Conservation (phyloP, 2,888 invertebrate species). For the Dryomyza anilis region DNA sequence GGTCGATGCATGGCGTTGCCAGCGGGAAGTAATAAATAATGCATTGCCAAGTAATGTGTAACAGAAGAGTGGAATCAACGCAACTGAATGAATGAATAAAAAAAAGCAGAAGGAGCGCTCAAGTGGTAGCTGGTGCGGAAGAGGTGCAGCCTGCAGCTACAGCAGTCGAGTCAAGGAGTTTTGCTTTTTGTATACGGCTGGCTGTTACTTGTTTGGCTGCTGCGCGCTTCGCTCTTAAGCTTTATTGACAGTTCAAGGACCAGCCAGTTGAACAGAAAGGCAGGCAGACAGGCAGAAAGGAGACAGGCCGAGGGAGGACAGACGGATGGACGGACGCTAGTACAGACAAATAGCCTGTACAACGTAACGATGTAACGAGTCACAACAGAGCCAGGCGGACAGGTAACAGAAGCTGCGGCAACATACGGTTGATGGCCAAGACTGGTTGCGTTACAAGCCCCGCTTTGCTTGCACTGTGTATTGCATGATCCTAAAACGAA, state of each 20-base stretch:
- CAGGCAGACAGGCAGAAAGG: too few species aligned
- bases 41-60: constrained; percentile 38
- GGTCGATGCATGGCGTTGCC: constrained; percentile 34
- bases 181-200: not conserved
- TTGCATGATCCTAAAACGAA: too few species aligned
- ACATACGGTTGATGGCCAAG: constrained; percentile 18
- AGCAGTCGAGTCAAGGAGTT: constrained; percentile 2
- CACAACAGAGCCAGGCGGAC: constrained; percentile 22
- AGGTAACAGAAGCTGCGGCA: constrained; percentile 13
- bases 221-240: constrained; percentile 30
- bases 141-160: constrained; percentile 1
- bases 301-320: too few species aligned
- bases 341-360: too few species aligned
- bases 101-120: constrained; percentile 14
- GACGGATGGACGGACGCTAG: too few species aligned
- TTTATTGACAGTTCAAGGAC: constrained; percentile 56
- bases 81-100: too few species aligned
- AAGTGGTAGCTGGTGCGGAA: constrained; percentile 13
- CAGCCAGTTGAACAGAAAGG: too few species aligned
- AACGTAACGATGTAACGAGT: constrained; percentile 31
- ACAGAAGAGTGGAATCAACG: constrained; percentile 33
- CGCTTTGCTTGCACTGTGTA: too few species aligned
- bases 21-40: constrained; percentile 40
- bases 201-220: constrained; percentile 6
- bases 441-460: constrained; percentile 31